Conservation (phyloP, 2,888 invertebrate genomes). For the Xestia rhomboidea region DNA sequence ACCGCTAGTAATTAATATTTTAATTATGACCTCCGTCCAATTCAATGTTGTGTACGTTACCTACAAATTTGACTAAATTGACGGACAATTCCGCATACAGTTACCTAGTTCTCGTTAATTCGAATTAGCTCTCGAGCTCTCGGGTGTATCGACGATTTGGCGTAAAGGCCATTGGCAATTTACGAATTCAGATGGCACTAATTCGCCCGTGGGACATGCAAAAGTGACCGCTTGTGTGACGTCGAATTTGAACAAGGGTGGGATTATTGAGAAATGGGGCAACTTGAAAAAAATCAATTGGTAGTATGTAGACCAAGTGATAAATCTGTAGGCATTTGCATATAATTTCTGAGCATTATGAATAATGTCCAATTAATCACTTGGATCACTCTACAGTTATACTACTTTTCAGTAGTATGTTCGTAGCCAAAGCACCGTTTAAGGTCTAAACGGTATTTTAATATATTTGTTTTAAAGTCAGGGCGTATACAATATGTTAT, state of each 20-base stretch:
- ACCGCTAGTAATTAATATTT: background rate
- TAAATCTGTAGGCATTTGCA: too few relatives aligned
- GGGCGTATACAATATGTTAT: too few relatives aligned
- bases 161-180: slow-evolving; percentile 64
- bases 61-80: slow-evolving; percentile 1
- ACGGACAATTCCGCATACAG: slow-evolving; percentile 32
- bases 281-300: background rate
- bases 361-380: too few relatives aligned
- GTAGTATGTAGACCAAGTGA: background rate
- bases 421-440: too few relatives aligned
- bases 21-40: background rate
- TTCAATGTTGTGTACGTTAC: background rate
- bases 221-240: slow-evolving; percentile 32
- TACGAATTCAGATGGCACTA: slow-evolving; percentile 54
- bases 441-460: too few relatives aligned
- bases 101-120: slow-evolving; percentile 52
- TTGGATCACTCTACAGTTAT: too few relatives aligned
- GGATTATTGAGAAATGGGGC: background rate
- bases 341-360: too few relatives aligned
- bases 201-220: slow-evolving; percentile 36
- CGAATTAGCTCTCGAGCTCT: slow-evolving; percentile 53
- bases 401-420: too few relatives aligned
- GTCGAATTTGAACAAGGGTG: background rate
- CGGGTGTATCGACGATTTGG: slow-evolving; percentile 39
- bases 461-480: too few relatives aligned